Percentiles rank a stretch among this genome's conserved stretches.
These are phyloP conservation scores for Cottus gobio DNA, from an alignment of 2,113 vertebrate genomes.

Conservation along the genomic window DNA sequence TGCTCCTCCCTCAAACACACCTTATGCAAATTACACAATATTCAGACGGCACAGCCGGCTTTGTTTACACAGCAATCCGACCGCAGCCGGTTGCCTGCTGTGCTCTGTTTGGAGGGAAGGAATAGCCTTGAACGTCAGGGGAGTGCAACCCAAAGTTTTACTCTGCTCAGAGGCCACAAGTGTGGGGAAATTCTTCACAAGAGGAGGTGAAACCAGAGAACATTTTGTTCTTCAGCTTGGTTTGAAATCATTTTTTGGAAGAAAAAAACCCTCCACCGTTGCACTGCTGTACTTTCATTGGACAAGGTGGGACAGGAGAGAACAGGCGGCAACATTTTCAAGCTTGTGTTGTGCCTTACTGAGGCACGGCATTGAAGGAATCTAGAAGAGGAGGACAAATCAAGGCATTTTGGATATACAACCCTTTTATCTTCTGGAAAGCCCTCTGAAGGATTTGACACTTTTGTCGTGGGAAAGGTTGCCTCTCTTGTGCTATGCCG, in stretches of 20 bases:
- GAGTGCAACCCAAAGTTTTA: slow-evolving; percentile 48
- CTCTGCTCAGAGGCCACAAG: slow-evolving; percentile 42
- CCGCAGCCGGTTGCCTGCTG: slow-evolving; percentile 58
- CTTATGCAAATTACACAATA: slow-evolving; percentile 84
- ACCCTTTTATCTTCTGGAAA: slow-evolving; percentile 24
- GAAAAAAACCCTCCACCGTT: slow-evolving; percentile 27
- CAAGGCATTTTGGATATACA: slow-evolving; percentile 44
- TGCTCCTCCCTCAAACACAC: slow-evolving; percentile 84
- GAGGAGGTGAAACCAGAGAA: slow-evolving; percentile 58
- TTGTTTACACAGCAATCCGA: slow-evolving; percentile 83
- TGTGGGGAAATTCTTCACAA: slow-evolving; percentile 51
- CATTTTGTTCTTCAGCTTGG: slow-evolving; percentile 61
- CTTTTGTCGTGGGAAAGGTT: slow-evolving; percentile 25
- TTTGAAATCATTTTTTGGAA: slow-evolving; percentile 61
- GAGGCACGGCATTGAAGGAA: slow-evolving; percentile 16
- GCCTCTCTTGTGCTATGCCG: slow-evolving; percentile 62
- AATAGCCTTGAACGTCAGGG: slow-evolving; percentile 45
- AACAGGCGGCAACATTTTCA: slow-evolving; percentile 56
- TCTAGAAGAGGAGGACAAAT: slow-evolving; percentile 42
- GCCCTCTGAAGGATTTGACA: slow-evolving; percentile 34
- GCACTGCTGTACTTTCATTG: slow-evolving; percentile 54
- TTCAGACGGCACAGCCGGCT: slow-evolving; percentile 78
- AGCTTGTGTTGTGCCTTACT: slow-evolving; percentile 33
- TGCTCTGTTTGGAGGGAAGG: slow-evolving; percentile 68
- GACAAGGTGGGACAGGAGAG: slow-evolving; percentile 53